Evolutionary conservation across 1,140 invertebrate species (phyloP).

Genomic region (Pseudomyrmex concolor): DNA sequence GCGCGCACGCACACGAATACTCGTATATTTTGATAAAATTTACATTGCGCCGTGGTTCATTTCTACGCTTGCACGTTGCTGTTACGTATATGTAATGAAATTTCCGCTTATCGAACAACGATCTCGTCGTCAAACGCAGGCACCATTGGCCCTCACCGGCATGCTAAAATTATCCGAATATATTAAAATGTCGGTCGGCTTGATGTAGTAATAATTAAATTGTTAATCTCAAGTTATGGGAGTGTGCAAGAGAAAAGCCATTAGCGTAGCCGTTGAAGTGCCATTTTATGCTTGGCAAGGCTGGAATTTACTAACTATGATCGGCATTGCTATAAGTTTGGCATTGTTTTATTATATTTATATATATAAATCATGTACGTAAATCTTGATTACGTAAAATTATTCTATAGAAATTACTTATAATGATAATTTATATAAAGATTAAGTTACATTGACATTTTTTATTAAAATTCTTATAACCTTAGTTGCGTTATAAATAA

Average conservation of each 20-base stretch:
- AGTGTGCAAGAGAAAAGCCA: slow-evolving; percentile 16
- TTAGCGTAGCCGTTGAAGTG: background rate
- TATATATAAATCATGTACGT: slow-evolving; percentile 31
- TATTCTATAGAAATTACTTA: background rate
- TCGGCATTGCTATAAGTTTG: slow-evolving; percentile 51
- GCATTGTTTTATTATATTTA: slow-evolving; percentile 61
- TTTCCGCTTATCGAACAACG: slow-evolving; percentile 48
- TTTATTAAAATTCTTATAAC: too few relatives aligned
- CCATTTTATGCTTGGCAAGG: slow-evolving; percentile 65
- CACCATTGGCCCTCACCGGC: background rate
- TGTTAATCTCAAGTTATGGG: slow-evolving; percentile 32
- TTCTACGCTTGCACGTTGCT: slow-evolving; percentile 19
- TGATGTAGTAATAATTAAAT: slow-evolving; percentile 42
- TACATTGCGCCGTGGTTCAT: slow-evolving; percentile 30
- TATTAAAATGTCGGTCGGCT: slow-evolving; percentile 24
- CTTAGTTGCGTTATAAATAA: background rate
- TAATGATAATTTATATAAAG: background rate
- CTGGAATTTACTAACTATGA: slow-evolving; percentile 60
- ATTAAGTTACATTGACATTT: background rate
- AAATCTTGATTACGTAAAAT: slow-evolving; percentile 1
- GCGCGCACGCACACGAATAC: background rate
- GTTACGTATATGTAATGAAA: slow-evolving; percentile 23
- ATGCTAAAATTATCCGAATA: slow-evolving; percentile 24
- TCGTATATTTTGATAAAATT: slow-evolving; percentile 50
- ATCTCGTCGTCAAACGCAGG: background rate